These are phyloP conservation scores for Labeo calbasu DNA, from an alignment of 2,797 vertebrate species.

Conservation along the genomic window DNA sequence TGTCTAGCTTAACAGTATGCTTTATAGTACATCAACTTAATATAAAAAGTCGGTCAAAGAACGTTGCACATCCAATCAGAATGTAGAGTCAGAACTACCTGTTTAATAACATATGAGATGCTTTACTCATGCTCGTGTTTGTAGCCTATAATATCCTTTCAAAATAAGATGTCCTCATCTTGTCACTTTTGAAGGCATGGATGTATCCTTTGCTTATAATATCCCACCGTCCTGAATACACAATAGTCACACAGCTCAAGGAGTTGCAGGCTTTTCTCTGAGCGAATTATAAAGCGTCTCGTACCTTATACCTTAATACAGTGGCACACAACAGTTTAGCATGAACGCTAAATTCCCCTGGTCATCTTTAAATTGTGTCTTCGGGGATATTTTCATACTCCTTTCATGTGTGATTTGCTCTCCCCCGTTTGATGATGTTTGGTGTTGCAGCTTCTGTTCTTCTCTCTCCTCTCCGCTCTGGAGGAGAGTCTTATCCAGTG, in stretches of 20 bases:
- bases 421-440: constrained; percentile 39
- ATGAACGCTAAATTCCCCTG: background rate
- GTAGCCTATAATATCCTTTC: background rate
- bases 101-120: background rate
- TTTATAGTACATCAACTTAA: background rate
- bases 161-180: background rate
- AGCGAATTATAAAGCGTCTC: background rate
- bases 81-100: background rate
- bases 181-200: background rate
- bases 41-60: background rate
- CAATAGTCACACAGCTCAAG: background rate
- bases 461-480: background rate
- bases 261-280: background rate
- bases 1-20: background rate
- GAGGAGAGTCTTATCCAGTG: constrained; percentile 36
- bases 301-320: background rate
- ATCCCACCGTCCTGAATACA: background rate
- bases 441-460: constrained; percentile 30
- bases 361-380: constrained; percentile 26
- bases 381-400: constrained; percentile 21
- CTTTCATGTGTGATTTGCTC: constrained; percentile 41
- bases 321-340: background rate
- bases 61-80: background rate
- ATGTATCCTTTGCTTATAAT: background rate
- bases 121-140: background rate